Base-by-base conservation (phyloP, 2,797 vertebrate species). In the Uromys caudimaculatus region DNA sequence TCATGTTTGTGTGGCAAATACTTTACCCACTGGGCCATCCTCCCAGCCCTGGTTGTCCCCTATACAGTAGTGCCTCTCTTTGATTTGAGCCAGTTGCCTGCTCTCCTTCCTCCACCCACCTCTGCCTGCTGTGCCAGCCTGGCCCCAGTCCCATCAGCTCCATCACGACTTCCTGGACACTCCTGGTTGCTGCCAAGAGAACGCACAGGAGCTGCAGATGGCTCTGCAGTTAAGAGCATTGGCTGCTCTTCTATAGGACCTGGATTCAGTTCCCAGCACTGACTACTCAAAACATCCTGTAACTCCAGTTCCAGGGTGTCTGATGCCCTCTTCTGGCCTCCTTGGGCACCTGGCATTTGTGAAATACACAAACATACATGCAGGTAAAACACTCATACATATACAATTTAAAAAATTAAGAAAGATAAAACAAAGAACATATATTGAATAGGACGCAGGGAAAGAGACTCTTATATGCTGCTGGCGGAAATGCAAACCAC, bases 51-150 rank as follows among this genome's bases (percentile, higher is more conserved):
- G 19, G 13, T n/a, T 16, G 21, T 44, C 5, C 67, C 44, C 19
- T 67, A 24, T 44, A 41, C 82, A 12, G 1, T 0, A 0, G 0
- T 1, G 19, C 3, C 0, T 0, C 27, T 3, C 52, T 14, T 17
- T 23, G 44, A n/a, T 17, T 60, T 4, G n/a, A 29, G 32, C 21
- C 19, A 0, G 1, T 1, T 5, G 21, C 38, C 21, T 0, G 2
- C 35, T 24, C 29, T 8, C 17, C 82, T 35, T 47, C 13, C 12
- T 9, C 35, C 52, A 3, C 1, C 17, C 87, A 44, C 16, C 50
- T 24, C 47, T 32, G 9, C 38, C 88, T 13, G 6, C 6, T 21
- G 16, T 9, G n/a, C 67, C 52, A 24, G 29, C 52, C 82, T 4
- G 23, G 54, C 44, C 50, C 13, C 35, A 32, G 14, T 13, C 64